phyloP scores from a whole-genome alignment of 1,140 invertebrate species.

The Linepithema humile region DNA sequence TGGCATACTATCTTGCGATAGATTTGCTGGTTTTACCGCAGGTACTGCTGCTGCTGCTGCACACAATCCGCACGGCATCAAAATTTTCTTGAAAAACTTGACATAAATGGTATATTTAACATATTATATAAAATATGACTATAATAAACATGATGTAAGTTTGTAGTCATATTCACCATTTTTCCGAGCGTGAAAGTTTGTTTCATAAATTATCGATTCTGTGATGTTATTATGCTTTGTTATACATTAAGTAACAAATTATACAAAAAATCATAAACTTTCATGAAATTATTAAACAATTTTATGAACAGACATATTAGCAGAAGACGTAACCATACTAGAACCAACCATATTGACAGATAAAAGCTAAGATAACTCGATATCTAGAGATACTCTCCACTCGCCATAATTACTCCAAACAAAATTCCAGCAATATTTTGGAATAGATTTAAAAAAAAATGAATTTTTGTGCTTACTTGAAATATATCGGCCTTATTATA shows the following conservation, averaged over 20 bases:
- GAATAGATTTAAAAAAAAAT: not conserved
- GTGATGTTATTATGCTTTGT: not conserved
- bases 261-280: not conserved
- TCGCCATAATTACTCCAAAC: not conserved
- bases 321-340: not conserved
- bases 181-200: conserved; percentile 12
- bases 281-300: not conserved
- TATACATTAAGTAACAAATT: not conserved
- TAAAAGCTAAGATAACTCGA: not conserved
- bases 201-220: conserved; percentile 7
- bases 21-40: conserved; percentile 62
- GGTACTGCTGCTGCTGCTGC: conserved; percentile 77
- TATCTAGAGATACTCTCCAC: not conserved
- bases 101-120: conserved; percentile 7
- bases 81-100: conserved; percentile 82
- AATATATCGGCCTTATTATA: not conserved
- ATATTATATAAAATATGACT: not conserved
- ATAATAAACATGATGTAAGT: not conserved
- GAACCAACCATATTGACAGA: not conserved
- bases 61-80: conserved; percentile 82
- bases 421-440: conserved; percentile 12
- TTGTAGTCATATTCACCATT: conserved; percentile 55
- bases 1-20: conserved; percentile 57
- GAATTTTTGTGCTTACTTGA: not conserved
- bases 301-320: not conserved